Evolutionary conservation across 2,113 vertebrate genomes (phyloP), one percentile per base, ranked within the genome.

Genomic region (Tetrax tetrax): DNA sequence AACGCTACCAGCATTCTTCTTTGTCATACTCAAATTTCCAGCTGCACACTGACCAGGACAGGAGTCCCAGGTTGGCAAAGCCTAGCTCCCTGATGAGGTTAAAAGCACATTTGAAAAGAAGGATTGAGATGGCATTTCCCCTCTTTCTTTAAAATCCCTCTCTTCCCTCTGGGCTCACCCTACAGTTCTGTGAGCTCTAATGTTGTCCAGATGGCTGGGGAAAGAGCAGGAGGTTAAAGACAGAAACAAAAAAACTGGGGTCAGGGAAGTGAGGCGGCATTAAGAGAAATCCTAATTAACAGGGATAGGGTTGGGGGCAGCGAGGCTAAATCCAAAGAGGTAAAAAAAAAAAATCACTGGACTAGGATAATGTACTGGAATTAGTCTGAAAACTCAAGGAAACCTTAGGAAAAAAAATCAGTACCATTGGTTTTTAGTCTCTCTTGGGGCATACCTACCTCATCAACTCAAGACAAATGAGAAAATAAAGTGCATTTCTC

Each of bases 401-500:
- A 87, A 75, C 0, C 0, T 56, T 15, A 35, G 8, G 25, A 56
- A 94, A 83, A 91, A n/a, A 93, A 60, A n/a, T 56, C 22, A 75
- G 45, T 24, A 87, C 10, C 14, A 41, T 4, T 74, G 9, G 21
- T 60, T 72, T 48, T 85, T 60, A 76, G 29, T 53, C 56, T 64
- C 77, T 87, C 72, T 78, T 35, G 65, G 50, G 61, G 28, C 50
- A 78, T 41, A 81, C 23, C 19, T 66, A 61, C 28, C 20, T 63
- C 78, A 48, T 76, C 81, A 90, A 28, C 20, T 87, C 50, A 85
- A 90, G 74, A 91, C 45, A 91, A 89, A 82, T 1, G 0, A 13
- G n/a, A 35, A 93, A 91, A 91, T 93, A 76, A 91, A 87, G 8
- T 69, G 4, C 29, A 53, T 71, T 96, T 91, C 70, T 91, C 57